These are phyloP conservation scores for Calliscelio sp. DNA, from an alignment of 2,888 invertebrate genomes.

Conservation along the genomic window DNA sequence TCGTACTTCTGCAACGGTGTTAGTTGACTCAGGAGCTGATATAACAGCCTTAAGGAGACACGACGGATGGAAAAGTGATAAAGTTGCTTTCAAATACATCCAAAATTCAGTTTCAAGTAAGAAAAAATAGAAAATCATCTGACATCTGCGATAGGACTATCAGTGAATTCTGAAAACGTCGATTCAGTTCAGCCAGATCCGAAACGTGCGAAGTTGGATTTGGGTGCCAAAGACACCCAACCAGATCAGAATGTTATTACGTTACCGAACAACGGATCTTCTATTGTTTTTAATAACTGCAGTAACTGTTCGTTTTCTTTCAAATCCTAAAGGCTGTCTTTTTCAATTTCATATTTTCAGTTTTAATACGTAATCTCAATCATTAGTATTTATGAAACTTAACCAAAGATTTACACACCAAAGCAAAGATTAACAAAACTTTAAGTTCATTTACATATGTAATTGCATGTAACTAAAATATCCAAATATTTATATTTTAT, in stretches of 20 bases:
- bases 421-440: not conserved
- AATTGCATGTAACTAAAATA: too few species aligned
- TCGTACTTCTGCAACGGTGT: constrained; percentile 66
- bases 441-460: too few species aligned
- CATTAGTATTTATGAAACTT: not conserved
- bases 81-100: constrained; percentile 28
- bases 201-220: not conserved
- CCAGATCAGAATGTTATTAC: not conserved
- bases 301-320: not conserved
- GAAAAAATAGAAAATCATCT: constrained; percentile 5
- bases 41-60: constrained; percentile 57
- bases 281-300: constrained; percentile 5
- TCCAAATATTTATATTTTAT: too few species aligned
- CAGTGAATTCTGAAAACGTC: constrained; percentile 2
- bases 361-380: not conserved
- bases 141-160: not conserved
- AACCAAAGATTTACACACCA: too few species aligned
- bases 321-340: too few species aligned
- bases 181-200: not conserved
- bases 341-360: too few species aligned
- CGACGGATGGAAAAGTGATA: constrained; percentile 41
- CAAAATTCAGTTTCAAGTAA: constrained; percentile 15
- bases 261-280: not conserved
- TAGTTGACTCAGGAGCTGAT: constrained; percentile 63
- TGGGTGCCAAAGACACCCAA: not conserved